A percentile compares a stretch with the other conserved stretches of the same genome.
Conservation (phyloP, 2,888 invertebrate genomes). For the Thalpophila matura region DNA sequence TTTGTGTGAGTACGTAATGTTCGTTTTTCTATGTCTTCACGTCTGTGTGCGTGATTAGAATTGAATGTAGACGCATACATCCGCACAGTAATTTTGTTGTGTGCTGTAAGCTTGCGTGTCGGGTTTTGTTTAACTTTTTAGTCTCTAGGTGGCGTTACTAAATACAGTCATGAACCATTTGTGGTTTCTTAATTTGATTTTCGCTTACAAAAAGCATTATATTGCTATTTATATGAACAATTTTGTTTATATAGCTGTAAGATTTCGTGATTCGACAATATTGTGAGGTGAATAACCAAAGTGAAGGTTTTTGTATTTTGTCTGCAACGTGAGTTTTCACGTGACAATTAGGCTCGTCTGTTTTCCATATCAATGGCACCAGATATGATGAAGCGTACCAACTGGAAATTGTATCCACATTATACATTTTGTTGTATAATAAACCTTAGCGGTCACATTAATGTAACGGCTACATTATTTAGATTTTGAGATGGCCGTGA, state of each 20-base stretch:
- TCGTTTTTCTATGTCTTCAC: slow-evolving; percentile 86
- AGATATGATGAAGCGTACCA: not conserved
- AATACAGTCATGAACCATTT: slow-evolving; percentile 34
- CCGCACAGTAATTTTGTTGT: slow-evolving; percentile 64
- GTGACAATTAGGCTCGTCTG: slow-evolving; percentile 19
- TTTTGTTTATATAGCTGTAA: slow-evolving; percentile 15
- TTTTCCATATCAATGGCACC: slow-evolving; percentile 29
- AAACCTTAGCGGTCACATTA: slow-evolving; percentile 10
- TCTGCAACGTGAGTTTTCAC: slow-evolving; percentile 27
- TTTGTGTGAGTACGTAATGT: slow-evolving; percentile 86
- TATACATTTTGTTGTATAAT: not conserved
- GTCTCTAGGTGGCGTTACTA: slow-evolving; percentile 68
- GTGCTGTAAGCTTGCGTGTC: slow-evolving; percentile 67
- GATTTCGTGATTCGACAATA: slow-evolving; percentile 6
- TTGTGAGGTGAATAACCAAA: slow-evolving; percentile 46
- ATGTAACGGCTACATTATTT: slow-evolving; percentile 26
- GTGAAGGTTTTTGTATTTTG: slow-evolving; percentile 13
- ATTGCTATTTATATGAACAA: slow-evolving; percentile 11
- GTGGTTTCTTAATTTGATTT: slow-evolving; percentile 39
- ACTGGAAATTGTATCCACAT: not conserved
- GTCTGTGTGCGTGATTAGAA: slow-evolving; percentile 80
- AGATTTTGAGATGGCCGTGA: slow-evolving; percentile 4
- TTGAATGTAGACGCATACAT: slow-evolving; percentile 74
- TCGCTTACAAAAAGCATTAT: slow-evolving; percentile 26
- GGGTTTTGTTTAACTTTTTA: slow-evolving; percentile 61